Evolutionary conservation across 2,113 vertebrate genomes (phyloP).

Genomic region (Uria lomvia): DNA sequence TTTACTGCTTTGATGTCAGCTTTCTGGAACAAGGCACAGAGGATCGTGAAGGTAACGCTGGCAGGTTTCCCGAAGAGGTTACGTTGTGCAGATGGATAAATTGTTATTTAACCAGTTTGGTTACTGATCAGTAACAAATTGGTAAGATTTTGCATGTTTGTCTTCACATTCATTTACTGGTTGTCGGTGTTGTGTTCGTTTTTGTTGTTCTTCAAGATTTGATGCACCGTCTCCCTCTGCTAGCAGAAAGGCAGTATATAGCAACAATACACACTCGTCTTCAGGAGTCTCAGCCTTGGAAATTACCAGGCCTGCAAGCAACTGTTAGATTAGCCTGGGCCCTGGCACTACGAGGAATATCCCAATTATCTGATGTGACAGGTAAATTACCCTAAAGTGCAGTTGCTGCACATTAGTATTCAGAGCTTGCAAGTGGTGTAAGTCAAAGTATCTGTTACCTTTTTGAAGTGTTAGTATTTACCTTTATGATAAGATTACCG

Average conservation of each 20-base stretch:
- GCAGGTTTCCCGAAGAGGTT: background rate
- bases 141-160: background rate
- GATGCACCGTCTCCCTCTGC: constrained; percentile 84
- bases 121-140: background rate
- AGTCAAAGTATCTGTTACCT: background rate
- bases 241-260: constrained; percentile 92
- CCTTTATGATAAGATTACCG: background rate
- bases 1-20: constrained; percentile 95
- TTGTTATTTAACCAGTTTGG: background rate
- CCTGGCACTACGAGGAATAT: constrained; percentile 86
- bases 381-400: constrained; percentile 69
- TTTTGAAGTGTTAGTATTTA: background rate
- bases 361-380: constrained; percentile 91
- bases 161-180: background rate
- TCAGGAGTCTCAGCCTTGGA: constrained; percentile 89
- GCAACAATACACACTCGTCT: constrained; percentile 88
- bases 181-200: background rate
- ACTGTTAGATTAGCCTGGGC: constrained; percentile 92
- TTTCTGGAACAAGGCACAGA: constrained; percentile 92
- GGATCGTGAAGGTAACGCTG: constrained; percentile 87
- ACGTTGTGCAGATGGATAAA: background rate
- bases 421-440: background rate
- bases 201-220: constrained; percentile 77
- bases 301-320: constrained; percentile 90
- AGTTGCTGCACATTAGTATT: background rate